Evolutionary conservation across 1,140 invertebrate species (phyloP).

Genomic region (Lepidurus couesii): DNA sequence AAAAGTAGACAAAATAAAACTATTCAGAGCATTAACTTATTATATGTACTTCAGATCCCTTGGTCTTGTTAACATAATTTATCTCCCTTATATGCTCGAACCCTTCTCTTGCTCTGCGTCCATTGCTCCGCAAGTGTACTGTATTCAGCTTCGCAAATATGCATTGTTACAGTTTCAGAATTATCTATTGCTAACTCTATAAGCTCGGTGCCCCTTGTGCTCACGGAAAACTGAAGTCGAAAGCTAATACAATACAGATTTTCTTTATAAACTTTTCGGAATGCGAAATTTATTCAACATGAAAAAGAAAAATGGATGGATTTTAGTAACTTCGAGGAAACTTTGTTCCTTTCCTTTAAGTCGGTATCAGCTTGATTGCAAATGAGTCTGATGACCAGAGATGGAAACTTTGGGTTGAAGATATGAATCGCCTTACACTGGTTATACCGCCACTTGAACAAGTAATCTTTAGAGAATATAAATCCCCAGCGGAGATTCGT

Average conservation of each 20-base stretch:
- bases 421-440: background rate
- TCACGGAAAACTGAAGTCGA: background rate
- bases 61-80: background rate
- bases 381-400: background rate
- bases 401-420: background rate
- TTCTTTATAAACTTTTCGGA: background rate
- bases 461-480: background rate
- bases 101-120: background rate
- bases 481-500: background rate
- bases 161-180: background rate
- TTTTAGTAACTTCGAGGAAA: background rate
- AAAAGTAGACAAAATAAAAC: constrained; percentile 23
- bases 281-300: background rate
- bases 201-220: background rate
- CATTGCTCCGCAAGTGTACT: background rate
- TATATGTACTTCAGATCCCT: background rate
- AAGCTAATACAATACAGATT: background rate
- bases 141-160: background rate
- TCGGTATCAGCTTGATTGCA: background rate
- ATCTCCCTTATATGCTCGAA: background rate
- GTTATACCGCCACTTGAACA: background rate
- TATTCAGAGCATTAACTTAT: background rate
- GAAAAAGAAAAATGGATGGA: background rate
- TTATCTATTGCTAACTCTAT: background rate
- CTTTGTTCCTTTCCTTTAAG: background rate